Conservation (phyloP, 2,113 vertebrate species). For the Acrocephalus arundinaceus region DNA sequence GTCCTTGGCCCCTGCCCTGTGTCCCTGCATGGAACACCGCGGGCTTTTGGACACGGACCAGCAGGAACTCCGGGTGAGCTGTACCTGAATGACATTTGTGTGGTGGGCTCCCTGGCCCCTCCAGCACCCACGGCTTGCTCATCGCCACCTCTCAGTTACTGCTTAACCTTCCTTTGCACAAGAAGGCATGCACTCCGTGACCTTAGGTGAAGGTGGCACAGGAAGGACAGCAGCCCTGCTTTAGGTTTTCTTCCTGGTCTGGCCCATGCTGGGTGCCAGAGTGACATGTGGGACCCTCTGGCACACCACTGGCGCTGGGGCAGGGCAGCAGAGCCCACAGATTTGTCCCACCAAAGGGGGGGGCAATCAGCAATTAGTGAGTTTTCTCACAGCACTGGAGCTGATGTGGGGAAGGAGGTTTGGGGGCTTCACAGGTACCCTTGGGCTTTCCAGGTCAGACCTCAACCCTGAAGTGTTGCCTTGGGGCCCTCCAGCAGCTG, state of each 20-base stretch:
- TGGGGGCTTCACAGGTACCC: not conserved
- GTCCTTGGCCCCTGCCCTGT: no score
- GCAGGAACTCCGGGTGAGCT: accelerated
- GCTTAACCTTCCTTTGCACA: not conserved
- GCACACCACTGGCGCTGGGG: not conserved
- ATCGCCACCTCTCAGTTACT: not conserved
- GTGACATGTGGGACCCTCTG: not conserved
- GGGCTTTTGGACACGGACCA: not conserved
- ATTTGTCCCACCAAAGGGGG: not conserved
- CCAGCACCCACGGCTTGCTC: accelerated
- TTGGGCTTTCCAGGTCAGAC: not conserved
- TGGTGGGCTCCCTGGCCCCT: not conserved
- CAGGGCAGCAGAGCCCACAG: not conserved
- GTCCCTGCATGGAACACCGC: not conserved
- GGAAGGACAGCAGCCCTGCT: not conserved
- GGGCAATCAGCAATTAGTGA: accelerated
- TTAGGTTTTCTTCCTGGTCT: not conserved
- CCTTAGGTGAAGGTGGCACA: not conserved
- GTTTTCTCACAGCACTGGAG: not conserved
- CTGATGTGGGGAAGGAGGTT: not conserved
- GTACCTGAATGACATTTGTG: accelerated
- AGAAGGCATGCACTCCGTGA: accelerated
- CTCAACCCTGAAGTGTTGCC: not conserved
- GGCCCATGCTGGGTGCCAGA: accelerated
- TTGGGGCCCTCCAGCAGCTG: not conserved